A percentile compares a stretch with the other conserved stretches of the same genome.
These are phyloP conservation scores for Calameuta filiformis DNA, from an alignment of 2,888 invertebrate genomes.

Conservation along the genomic window DNA sequence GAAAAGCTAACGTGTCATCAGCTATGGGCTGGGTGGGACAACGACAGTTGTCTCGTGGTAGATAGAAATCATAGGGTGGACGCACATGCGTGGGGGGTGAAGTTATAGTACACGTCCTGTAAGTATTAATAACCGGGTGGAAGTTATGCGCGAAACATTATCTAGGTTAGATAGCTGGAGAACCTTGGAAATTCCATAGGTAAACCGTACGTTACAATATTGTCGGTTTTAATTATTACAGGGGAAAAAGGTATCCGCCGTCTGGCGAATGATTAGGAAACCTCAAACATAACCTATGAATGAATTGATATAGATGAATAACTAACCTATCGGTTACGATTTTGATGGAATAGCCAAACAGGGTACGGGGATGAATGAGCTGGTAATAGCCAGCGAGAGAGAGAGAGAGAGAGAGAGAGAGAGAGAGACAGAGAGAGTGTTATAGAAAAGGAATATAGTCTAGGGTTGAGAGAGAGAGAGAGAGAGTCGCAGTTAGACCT, in stretches of 20 bases:
- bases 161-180: background rate
- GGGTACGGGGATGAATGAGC: background rate
- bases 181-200: background rate
- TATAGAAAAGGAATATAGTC: no score
- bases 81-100: background rate
- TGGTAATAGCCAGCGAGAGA: background rate
- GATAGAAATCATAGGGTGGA: conserved; percentile 39
- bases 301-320: background rate
- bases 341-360: background rate
- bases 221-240: background rate
- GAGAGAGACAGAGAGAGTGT: no score
- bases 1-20: conserved; percentile 18
- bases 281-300: background rate
- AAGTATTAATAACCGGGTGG: background rate
- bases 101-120: background rate
- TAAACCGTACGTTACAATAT: background rate
- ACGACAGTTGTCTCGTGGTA: conserved; percentile 34
- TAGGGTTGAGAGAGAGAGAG: no score
- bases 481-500: background rate
- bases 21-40: conserved; percentile 35
- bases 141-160: background rate
- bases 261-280: background rate
- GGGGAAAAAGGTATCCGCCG: background rate
- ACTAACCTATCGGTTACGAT: background rate
- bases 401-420: background rate